Percentiles rank a stretch among this genome's conserved stretches.
phyloP scores from a whole-genome alignment of 1,140 invertebrate genomes.

The Mycetomoellerius zeteki region DNA sequence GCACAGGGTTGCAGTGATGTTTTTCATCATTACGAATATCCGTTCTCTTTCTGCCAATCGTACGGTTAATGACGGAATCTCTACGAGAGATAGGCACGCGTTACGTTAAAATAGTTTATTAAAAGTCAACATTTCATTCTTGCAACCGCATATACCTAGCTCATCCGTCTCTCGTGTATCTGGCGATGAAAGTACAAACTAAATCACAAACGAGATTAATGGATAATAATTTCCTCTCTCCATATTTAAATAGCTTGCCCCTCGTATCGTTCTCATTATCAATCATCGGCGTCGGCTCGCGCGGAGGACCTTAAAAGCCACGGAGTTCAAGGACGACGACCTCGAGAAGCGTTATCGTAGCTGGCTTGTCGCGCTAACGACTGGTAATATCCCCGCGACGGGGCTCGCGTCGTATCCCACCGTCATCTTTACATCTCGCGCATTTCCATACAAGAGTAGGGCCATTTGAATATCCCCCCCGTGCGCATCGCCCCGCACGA shows the following conservation, averaged over 20 bases:
- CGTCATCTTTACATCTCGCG: constrained; percentile 78
- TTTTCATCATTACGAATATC: constrained; percentile 60
- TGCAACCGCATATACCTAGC: background rate
- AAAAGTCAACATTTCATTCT: constrained; percentile 39
- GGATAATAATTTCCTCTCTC: constrained; percentile 24
- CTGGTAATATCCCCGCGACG: constrained; percentile 77
- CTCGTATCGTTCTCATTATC: constrained; percentile 26
- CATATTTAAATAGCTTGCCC: constrained; percentile 13
- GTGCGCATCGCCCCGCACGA: background rate
- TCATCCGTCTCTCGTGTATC: background rate
- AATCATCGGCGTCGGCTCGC: constrained; percentile 75
- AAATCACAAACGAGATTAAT: constrained; percentile 42
- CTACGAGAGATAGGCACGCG: background rate
- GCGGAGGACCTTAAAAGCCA: constrained; percentile 58
- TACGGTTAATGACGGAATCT: too few relatives aligned
- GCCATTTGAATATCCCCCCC: constrained; percentile 75
- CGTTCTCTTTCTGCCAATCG: constrained; percentile 40
- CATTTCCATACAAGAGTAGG: constrained; percentile 80
- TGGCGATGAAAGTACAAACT: background rate
- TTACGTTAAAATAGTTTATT: constrained; percentile 34
- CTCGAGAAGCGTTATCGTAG: constrained; percentile 64
- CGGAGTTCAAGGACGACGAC: constrained; percentile 65
- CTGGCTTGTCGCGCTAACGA: constrained; percentile 76
- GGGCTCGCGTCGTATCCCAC: constrained; percentile 71
- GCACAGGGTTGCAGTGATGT: constrained; percentile 30